Evolutionary conservation across 2,888 invertebrate genomes (phyloP).

Genomic region (Acanthosepion esculentum): DNA sequence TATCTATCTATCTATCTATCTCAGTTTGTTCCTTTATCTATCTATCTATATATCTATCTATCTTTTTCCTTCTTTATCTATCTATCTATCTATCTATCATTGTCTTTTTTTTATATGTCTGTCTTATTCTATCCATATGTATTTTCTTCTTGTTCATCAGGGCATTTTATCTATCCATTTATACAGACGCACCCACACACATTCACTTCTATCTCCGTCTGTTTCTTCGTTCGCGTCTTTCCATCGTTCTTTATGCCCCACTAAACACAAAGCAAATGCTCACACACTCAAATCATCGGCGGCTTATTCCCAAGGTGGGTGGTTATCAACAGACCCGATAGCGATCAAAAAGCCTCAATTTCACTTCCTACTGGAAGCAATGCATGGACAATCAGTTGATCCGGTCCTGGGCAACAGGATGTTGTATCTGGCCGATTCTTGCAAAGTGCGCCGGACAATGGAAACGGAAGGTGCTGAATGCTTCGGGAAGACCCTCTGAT

Average conservation of each 20-base stretch:
- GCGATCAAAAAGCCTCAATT: constrained; percentile 33
- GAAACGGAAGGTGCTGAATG: background rate
- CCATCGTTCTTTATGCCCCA: background rate
- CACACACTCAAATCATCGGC: background rate
- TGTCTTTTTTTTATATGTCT: too few relatives aligned
- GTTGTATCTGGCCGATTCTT: background rate
- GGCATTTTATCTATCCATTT: too few relatives aligned
- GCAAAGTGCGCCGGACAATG: background rate
- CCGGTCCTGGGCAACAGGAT: background rate
- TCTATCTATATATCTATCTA: too few relatives aligned
- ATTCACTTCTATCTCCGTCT: too few relatives aligned
- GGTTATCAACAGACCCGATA: background rate
- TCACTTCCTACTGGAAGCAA: background rate
- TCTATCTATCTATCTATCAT: too few relatives aligned
- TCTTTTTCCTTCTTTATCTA: too few relatives aligned
- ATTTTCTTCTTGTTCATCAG: too few relatives aligned
- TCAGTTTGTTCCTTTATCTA: too few relatives aligned
- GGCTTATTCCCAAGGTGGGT: background rate
- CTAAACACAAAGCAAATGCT: background rate
- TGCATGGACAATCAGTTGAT: background rate
- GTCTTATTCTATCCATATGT: too few relatives aligned
- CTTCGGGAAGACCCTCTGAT: constrained; percentile 33
- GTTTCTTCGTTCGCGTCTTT: background rate
- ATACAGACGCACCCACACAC: too few relatives aligned
- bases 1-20: too few relatives aligned